A percentile compares a stretch with the other conserved stretches of the same genome.
Evolutionary conservation across 2,113 vertebrate genomes (phyloP).

Genomic region (Pseudopipra pipra): DNA sequence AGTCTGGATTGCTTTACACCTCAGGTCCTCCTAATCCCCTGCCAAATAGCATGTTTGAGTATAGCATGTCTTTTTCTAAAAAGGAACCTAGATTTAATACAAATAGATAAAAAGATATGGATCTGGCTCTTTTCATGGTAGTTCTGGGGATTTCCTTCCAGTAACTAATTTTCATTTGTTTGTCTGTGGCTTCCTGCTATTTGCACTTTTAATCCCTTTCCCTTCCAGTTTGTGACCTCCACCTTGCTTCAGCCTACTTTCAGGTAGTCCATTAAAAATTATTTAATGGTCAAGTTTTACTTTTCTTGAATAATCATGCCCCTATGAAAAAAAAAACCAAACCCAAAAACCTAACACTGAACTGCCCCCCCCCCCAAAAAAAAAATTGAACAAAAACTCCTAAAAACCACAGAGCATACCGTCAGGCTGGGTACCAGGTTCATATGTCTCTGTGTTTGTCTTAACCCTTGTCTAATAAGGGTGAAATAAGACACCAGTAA

Average conservation of each 20-base stretch:
- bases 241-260: neutral
- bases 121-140: fast-evolving
- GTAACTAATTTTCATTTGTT: neutral
- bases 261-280: neutral
- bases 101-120: neutral
- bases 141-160: neutral
- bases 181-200: neutral
- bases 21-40: neutral
- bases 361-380: neutral
- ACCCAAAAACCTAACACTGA: neutral
- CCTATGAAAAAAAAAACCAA: neutral
- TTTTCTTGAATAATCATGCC: neutral
- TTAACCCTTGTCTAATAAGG: neutral
- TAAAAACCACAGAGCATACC: neutral
- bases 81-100: neutral
- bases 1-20: neutral
- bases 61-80: neutral
- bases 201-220: neutral
- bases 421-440: fast-evolving
- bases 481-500: neutral
- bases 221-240: neutral
- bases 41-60: neutral
- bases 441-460: fast-evolving
- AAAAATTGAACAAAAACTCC: neutral
- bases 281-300: neutral